Evolutionary conservation across 2,888 invertebrate genomes (phyloP).

Genomic region (Volucella zonaria): DNA sequence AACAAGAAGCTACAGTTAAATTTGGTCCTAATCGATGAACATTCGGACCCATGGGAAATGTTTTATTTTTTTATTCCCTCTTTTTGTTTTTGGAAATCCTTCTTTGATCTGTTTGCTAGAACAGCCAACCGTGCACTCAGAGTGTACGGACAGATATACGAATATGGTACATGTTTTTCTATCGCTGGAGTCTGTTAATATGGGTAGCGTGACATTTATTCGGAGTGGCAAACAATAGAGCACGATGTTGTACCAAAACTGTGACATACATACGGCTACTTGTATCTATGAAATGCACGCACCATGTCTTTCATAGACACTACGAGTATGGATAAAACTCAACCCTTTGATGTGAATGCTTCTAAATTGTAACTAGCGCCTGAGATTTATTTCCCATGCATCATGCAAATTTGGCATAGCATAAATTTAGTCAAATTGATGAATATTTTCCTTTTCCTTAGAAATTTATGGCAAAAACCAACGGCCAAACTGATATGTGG

Average conservation of each 20-base stretch:
- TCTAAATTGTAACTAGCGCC: too few species aligned
- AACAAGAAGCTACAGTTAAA: conserved; percentile 66
- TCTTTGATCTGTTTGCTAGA: conserved; percentile 52
- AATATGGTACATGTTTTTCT: conserved; percentile 29
- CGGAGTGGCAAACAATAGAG: conserved; percentile 54
- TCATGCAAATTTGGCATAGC: too few species aligned
- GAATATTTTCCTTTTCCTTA: too few species aligned
- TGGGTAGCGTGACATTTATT: conserved; percentile 65
- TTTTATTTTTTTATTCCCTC: too few species aligned
- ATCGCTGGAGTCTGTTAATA: conserved; percentile 21
- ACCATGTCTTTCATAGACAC: conserved; percentile 39
- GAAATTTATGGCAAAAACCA: too few species aligned
- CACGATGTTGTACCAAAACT: conserved; percentile 67
- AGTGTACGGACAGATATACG: conserved; percentile 9
- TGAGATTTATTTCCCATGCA: too few species aligned
- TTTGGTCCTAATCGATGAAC: conserved; percentile 66
- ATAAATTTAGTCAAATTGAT: too few species aligned
- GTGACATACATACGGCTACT: conserved; percentile 15
- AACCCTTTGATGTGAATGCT: too few species aligned
- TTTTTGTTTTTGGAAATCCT: conserved; percentile 57
- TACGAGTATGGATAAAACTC: conserved; percentile 18
- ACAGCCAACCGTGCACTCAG: conserved; percentile 46
- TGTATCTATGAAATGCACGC: conserved; percentile 45
- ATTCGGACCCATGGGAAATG: conserved; percentile 46
- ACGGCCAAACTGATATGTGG: too few species aligned